A percentile compares a stretch with the other conserved stretches of the same genome.
These are phyloP conservation scores for Colistium nudipinnis DNA, from an alignment of 2,113 vertebrate species.

Conservation along the genomic window DNA sequence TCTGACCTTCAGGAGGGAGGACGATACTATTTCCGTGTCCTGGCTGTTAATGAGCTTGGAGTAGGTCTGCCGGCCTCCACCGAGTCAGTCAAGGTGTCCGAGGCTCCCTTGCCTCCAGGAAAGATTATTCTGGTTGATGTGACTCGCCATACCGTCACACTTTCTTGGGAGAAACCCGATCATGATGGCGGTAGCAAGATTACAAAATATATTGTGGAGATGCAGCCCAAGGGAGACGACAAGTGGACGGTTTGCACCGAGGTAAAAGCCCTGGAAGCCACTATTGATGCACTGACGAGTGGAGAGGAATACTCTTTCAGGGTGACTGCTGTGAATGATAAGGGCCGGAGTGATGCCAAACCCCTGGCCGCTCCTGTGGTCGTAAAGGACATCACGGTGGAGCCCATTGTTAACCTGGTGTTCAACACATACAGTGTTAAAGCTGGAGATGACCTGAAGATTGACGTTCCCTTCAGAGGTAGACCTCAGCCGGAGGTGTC, in stretches of 20 bases:
- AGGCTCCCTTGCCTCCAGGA: slow-evolving; percentile 92
- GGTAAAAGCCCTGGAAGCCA: slow-evolving; percentile 93
- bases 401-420: slow-evolving; percentile 89
- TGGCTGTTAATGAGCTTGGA: slow-evolving; percentile 95
- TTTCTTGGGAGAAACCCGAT: slow-evolving; percentile 98
- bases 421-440: slow-evolving; percentile 94
- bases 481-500: slow-evolving; percentile 88
- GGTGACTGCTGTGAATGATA: slow-evolving; percentile 94
- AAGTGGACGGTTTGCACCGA: slow-evolving; percentile 94
- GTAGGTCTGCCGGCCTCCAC: slow-evolving; percentile 90
- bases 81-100: slow-evolving; percentile 91
- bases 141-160: slow-evolving; percentile 88
- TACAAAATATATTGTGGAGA: slow-evolving; percentile 92
- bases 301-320: slow-evolving; percentile 96
- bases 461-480: slow-evolving; percentile 93
- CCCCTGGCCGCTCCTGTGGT: slow-evolving; percentile 91
- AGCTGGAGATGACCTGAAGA: slow-evolving; percentile 94
- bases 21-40: slow-evolving; percentile 93
- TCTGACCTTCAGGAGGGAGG: slow-evolving; percentile 93
- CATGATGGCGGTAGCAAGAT: slow-evolving; percentile 98
- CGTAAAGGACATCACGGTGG: slow-evolving; percentile 92
- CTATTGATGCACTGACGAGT: slow-evolving; percentile 86
- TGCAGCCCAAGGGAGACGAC: slow-evolving; percentile 94
- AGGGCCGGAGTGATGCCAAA: slow-evolving; percentile 95
- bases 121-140: slow-evolving; percentile 92